Evolutionary conservation across 2,113 vertebrate genomes (phyloP), one percentile per base, ranked within the genome.

Genomic region (Copsychus sechellarum): DNA sequence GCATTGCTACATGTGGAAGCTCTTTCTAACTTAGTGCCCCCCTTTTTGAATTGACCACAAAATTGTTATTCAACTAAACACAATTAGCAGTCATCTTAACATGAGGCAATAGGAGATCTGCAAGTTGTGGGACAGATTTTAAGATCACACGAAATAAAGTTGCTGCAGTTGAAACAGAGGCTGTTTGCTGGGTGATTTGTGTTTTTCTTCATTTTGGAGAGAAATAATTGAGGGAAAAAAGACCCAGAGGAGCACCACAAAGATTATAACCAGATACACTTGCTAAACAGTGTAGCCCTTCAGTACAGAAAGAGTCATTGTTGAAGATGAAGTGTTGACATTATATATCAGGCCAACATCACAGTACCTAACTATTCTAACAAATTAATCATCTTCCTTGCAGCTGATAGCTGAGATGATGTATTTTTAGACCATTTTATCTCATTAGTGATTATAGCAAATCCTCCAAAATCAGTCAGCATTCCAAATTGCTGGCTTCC

Each of bases 401-500:
- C 2, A 4, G 54, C 54, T 85, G 58, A 88, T 88, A 80, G 1
- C 4, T 51, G 51, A 80, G 54, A 42, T 54, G 18, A 8, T 38
- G 50, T 62, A 69, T 89, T 91, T 95, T 93, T 90, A 94, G 93
- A 34, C 18, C 13, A 57, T 85, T 95, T 85, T 53, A 76, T 69
- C 62, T 90, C 56, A 87, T 90, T 78, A 89, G 34, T 72, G 73
- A 45, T 76, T 84, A 51, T 50, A 62, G 26, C 78, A 71, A 74
- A 62, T 64, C 56, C 38, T 90, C 70, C 36, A 88, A 25, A 92
- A 90, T 70, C 76, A 81, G 58, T 56, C 58, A 90, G 71, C 69
- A 76, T 40, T 91, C 62, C 42, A 69, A 87, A 76, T 36, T 79
- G 29, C 86, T 82, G 54, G 9, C 36, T 87, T 91, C 62, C 34